Percentiles rank a stretch among this genome's conserved stretches.
Evolutionary conservation across 1,140 invertebrate species (phyloP).

Genomic region (Rhopalosiphum padi): DNA sequence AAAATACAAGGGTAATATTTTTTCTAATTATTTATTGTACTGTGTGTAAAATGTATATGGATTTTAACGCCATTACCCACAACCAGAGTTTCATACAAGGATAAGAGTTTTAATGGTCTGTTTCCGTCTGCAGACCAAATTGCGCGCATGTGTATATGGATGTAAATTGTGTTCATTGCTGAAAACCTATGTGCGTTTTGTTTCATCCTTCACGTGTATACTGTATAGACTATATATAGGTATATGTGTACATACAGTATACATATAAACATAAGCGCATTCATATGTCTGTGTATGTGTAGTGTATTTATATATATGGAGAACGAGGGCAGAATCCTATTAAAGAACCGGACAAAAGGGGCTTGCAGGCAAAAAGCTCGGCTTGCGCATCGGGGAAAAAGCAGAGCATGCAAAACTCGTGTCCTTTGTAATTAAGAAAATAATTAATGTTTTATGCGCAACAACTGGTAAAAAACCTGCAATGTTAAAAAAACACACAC

Average conservation of each 20-base stretch:
- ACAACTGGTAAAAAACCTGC: constrained; percentile 39
- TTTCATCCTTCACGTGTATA: neutral
- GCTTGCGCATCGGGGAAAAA: constrained; percentile 3
- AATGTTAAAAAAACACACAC: neutral
- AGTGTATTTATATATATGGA: neutral
- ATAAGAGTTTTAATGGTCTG: constrained; percentile 32
- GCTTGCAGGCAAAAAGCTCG: constrained; percentile 31
- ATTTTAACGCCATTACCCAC: neutral
- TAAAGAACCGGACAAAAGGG: constrained; percentile 54
- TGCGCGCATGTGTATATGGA: neutral
- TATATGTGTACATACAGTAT: neutral
- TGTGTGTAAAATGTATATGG: neutral
- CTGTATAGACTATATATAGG: neutral
- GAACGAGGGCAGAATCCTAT: neutral
- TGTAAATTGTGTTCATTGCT: constrained; percentile 22
- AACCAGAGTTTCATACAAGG: neutral
- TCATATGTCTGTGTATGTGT: neutral
- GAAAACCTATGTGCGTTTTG: constrained; percentile 45
- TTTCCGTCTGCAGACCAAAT: neutral
- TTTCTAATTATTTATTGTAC: neutral
- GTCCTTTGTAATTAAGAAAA: constrained; percentile 58
- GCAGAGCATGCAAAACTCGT: constrained; percentile 38
- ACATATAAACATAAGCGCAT: neutral
- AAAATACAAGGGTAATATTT: neutral
- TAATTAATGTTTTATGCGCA: constrained; percentile 54